Base-by-base conservation (phyloP, 2,113 vertebrate species). In the Datnioides undecimradiatus region DNA sequence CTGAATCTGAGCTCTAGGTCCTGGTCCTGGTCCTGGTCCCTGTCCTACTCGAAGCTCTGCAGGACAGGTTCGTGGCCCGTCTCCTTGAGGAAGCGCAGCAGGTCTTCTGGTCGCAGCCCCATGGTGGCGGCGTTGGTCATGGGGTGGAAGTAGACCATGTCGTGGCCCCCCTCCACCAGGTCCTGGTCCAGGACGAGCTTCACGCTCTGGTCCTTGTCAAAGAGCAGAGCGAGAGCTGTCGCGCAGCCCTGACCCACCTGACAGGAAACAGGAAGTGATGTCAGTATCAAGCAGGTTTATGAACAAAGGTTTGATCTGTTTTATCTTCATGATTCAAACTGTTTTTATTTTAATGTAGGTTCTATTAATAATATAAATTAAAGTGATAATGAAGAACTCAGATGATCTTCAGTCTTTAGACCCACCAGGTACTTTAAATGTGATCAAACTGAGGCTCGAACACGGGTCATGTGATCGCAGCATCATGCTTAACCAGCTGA, bases 51-150 rank as follows among this genome's bases (percentile, higher is more conserved):
- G 5, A 96, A 95, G 78, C 76, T 87, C 63, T 95, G 54, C 40
- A 95, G 68, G 41, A 96, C 38, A 1, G 98, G 97, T 0, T 97
- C 94, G 0, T 99, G 98, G 60, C 96, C 97, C 16, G 97, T 99
- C 17, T 93, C 95, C 84, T 91, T 95, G 74, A 99, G 92, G 84
- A 98, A 99, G 52, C 64, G 91, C 59, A 98, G 66, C 36, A 99
- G 96, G 88, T 98, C 96, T 0, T 95, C 88, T 0, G 96, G 97
- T 38, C 85, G 95, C 12, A 99, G 82, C 33, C 96, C 97, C 96
- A 97, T 91, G 70, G 96, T 96, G 73, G 97, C 97, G 23, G 93
- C 65, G 46, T 98, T 99, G 73, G 96, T 97, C 97, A 99, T 97
- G 11, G 97, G 97, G 88, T 99, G 97, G 82, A 98, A 98, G 85